phyloP scores from a whole-genome alignment of 37 sponge, comb jelly and placozoan species.

The Oopsacas minuta region DNA sequence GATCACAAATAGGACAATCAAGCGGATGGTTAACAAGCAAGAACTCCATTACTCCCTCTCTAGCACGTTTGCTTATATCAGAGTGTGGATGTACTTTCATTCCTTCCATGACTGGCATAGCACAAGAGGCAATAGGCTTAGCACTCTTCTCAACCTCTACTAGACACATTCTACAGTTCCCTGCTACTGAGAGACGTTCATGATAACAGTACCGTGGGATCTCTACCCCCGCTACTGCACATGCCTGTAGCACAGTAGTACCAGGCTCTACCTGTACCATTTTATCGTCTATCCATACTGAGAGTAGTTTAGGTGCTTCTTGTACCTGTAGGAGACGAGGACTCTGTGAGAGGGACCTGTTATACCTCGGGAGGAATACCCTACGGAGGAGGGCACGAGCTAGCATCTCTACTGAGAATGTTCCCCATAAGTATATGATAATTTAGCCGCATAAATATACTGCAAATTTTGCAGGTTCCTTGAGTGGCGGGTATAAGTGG shows the following conservation, averaged over 20 bases:
- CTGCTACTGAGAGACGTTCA: slow-evolving; percentile 86
- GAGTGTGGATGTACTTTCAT: slow-evolving; percentile 80
- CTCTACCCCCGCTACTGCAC: slow-evolving; percentile 74
- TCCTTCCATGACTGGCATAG: slow-evolving; percentile 89
- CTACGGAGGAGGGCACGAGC: background rate
- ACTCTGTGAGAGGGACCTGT: background rate
- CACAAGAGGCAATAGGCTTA: slow-evolving; percentile 90
- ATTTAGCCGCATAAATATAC: no score
- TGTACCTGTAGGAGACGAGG: background rate
- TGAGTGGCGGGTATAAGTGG: no score
- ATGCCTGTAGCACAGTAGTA: slow-evolving; percentile 92
- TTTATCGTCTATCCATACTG: slow-evolving; percentile 78
- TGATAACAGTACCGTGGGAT: slow-evolving; percentile 96
- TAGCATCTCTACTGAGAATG: no score
- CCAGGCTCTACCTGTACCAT: slow-evolving; percentile 67
- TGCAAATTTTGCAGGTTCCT: no score
- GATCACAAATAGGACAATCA: slow-evolving; percentile 98
- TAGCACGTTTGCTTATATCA: slow-evolving; percentile 58
- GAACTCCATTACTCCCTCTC: slow-evolving; percentile 98
- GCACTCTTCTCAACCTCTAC: slow-evolving; percentile 88
- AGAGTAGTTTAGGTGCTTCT: slow-evolving; percentile 59
- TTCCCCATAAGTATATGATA: no score
- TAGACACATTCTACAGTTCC: slow-evolving; percentile 95
- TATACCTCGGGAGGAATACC: background rate
- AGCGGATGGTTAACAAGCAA: slow-evolving; percentile 96